Base-by-base conservation (phyloP, 2,888 invertebrate genomes). In the Polydrusus cervinus region DNA sequence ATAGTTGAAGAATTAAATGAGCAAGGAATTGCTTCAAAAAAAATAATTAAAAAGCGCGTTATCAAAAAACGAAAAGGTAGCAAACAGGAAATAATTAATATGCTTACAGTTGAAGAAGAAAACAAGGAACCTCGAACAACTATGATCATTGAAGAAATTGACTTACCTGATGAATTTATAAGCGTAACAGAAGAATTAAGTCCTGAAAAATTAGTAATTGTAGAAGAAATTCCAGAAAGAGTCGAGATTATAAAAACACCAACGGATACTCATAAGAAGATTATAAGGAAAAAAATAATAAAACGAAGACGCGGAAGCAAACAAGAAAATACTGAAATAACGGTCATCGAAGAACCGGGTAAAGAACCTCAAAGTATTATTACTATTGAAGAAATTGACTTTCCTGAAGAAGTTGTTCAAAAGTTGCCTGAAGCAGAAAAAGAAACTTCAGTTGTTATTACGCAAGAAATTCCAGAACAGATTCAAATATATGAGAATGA, bases 81-180 rank as follows among this genome's bases (percentile, higher is more conserved):
- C 49, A 84, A 83, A 80, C 74, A 83, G 71, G 84, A 83, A 81
- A 80, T 82, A 18, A 81, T 87, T 13, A 82, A 87, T 81, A 81
- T 87, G 62, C 79, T 82, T 11, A 85, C 85, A 11, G 82, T 87
- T 40, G 86, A 86, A 79, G 85, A 87, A 80, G 88, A 86, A 67
- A 82, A 84, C 45, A 85, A 85, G 78, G 77, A 80, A 73, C 86
- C 85, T 20, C 84, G 87, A 69, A 85, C 84, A 10, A 84, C 86
- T 13, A 86, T 88, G 1, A 82, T 81, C 80, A 87, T 78, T 78
- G 85, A 74, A 80, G 83, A 85, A 76, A 77, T 79, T 51, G 80
- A 82, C 60, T 45, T 76, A 38, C 74, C 78, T 38, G 75, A 79
- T 71, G 78, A 83, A 76, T 77, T 77, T 8, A 81, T 85, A 60